Evolutionary conservation across 1,140 invertebrate species (phyloP).

Genomic region (Ips nitidus): DNA sequence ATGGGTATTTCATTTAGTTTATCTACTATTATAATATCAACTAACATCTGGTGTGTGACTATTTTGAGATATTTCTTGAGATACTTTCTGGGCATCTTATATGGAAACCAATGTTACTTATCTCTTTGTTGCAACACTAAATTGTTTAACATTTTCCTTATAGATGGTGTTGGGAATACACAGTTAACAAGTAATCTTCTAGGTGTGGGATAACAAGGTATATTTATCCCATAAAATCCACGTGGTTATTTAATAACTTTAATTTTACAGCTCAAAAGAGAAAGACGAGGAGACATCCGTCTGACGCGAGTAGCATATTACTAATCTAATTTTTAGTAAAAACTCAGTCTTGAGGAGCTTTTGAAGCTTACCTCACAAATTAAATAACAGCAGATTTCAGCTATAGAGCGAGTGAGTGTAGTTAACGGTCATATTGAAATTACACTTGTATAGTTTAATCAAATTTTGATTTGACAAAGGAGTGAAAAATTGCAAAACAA

Average conservation of each 20-base stretch:
- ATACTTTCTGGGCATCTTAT: neutral
- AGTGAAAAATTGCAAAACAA: neutral
- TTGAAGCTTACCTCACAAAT: neutral
- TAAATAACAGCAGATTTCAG: neutral
- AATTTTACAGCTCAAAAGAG: constrained; percentile 59
- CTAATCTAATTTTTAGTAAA: neutral
- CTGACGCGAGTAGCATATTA: constrained; percentile 43
- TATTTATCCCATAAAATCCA: neutral
- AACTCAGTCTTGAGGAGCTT: neutral
- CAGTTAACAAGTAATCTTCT: constrained; percentile 48
- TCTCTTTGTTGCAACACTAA: neutral
- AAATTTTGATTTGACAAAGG: neutral
- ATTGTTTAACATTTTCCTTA: constrained; percentile 6
- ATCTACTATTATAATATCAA: too few species aligned
- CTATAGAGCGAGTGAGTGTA: too few species aligned
- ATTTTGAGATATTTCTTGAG: neutral
- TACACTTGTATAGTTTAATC: neutral
- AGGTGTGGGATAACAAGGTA: neutral
- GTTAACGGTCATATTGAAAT: too few species aligned
- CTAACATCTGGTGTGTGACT: too few species aligned
- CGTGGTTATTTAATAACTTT: neutral
- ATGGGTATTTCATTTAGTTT: too few species aligned
- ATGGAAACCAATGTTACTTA: too few species aligned
- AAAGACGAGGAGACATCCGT: constrained; percentile 62
- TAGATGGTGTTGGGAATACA: constrained; percentile 52